Conservation (phyloP, 2,888 invertebrate species). For the Drosophila colorata region DNA sequence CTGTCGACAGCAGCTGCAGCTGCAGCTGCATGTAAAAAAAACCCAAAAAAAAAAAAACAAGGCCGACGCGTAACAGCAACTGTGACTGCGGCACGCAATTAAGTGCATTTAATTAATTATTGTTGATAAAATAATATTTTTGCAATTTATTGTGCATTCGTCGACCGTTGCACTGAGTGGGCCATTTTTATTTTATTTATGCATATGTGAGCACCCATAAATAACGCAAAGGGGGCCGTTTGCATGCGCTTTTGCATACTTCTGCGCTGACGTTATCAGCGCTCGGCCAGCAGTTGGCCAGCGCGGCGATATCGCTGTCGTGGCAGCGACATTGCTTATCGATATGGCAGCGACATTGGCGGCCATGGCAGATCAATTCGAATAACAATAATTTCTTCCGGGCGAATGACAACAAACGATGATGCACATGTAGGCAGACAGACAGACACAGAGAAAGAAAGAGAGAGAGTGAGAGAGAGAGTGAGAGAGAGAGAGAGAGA, state of each 20-base stretch:
- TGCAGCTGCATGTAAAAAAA: slow-evolving; percentile 25
- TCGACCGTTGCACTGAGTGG: slow-evolving; percentile 29
- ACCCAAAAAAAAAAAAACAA: slow-evolving; percentile 13
- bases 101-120: slow-evolving; percentile 82
- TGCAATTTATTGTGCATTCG: slow-evolving; percentile 75
- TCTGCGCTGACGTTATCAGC: slow-evolving; percentile 74
- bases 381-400: slow-evolving; percentile 81
- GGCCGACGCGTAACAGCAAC: slow-evolving; percentile 46
- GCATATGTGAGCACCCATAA: slow-evolving; percentile 75
- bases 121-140: slow-evolving; percentile 82
- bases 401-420: slow-evolving; percentile 64
- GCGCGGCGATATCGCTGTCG: slow-evolving; percentile 60
- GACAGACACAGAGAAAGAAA: slow-evolving; percentile 11
- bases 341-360: slow-evolving; percentile 43
- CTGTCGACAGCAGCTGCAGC: slow-evolving; percentile 64
- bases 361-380: slow-evolving; percentile 75
- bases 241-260: slow-evolving; percentile 43
- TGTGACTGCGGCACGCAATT: slow-evolving; percentile 73
- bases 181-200: slow-evolving; percentile 59
- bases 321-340: slow-evolving; percentile 56
- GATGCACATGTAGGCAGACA: slow-evolving; percentile 45
- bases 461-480: slow-evolving; percentile 12
- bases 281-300: slow-evolving; percentile 51
- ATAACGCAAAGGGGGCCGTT: slow-evolving; percentile 51
- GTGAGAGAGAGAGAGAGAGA: slow-evolving; percentile 11